Evolutionary conservation across 2,888 invertebrate genomes (phyloP).

Genomic region (Nomada goodeniana): DNA sequence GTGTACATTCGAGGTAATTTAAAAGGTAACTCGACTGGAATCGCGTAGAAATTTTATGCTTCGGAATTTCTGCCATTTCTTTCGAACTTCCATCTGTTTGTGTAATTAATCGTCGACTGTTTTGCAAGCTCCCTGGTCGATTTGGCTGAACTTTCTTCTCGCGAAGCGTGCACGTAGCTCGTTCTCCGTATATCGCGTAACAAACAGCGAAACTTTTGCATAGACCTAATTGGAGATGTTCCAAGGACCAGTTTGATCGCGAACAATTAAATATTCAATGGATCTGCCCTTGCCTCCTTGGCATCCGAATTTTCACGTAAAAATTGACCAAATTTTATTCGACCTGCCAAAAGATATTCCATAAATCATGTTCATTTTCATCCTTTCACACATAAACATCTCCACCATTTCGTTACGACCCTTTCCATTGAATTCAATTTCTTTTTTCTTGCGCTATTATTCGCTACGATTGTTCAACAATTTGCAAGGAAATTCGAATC

Average conservation of each 20-base stretch:
- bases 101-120: slow-evolving; percentile 30
- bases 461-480: not conserved
- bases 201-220: slow-evolving; percentile 21
- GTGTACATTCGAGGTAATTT: not conserved
- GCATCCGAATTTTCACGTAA: too few species aligned
- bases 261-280: slow-evolving; percentile 4
- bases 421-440: too few species aligned
- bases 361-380: not conserved
- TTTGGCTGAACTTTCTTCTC: slow-evolving; percentile 1
- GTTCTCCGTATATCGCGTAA: not conserved
- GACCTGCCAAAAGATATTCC: not conserved
- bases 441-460: too few species aligned
- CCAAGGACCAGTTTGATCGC: slow-evolving; percentile 7
- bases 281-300: too few species aligned
- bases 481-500: not conserved
- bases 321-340: not conserved
- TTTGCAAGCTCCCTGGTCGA: slow-evolving; percentile 3
- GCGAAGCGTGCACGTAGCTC: not conserved
- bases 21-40: not conserved
- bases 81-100: not conserved
- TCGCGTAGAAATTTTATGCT: not conserved
- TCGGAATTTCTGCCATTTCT: not conserved
- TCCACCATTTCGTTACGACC: too few species aligned
- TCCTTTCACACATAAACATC: too few species aligned
- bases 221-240: slow-evolving; percentile 23